Base-by-base conservation (phyloP, 2,888 invertebrate species). In the Leptodirus hochenwartii region DNA sequence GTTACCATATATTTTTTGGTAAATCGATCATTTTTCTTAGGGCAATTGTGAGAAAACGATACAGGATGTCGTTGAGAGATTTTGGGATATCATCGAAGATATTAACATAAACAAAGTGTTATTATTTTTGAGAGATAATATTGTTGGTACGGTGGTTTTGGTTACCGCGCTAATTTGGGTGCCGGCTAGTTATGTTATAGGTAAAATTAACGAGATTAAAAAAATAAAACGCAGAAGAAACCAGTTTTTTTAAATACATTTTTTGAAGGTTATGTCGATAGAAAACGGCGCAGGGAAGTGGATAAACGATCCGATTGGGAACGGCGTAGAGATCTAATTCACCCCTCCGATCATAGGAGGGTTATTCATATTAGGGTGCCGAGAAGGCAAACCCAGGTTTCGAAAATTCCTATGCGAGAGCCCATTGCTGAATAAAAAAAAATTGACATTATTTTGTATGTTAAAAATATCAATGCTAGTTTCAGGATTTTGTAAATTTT, bases 11-110 rank as follows among this genome's bases (percentile, higher is more conserved):
- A 6, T 25, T 8, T 27, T 34, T 30, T 34, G 9, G 6, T 25
- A 5, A 11, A 9, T 22, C 5, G 9, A 9, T 16, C 6, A 6
- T 22, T 24, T 23, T 11, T 50, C 54, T 4, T 53, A 91, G 85
- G 93, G 93, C 5, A 67, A 79, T 15, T 95, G 93, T 49, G 85
- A 90, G 53, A 88, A 90, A 56, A 87, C 88, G 0, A 81, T 87
- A 35, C 87, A 88, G 51, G 91, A 93, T 50, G 85, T 93, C 14
- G 88, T 93, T 6, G 88, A 91, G 54, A 68, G 93, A 16, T 87
- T 95, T 56, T 95, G 93, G 90, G 87, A 90, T 51, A 90, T 95
- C 29, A 91, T 95, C 37, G 91, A 93, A 56, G 88, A 91, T 47
- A 88, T 91, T 34, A 88, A 88, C 54, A 88, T 90, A 34, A 90